Conservation (phyloP, 1,140 invertebrate genomes). For the Oreohelix idahoensis region DNA sequence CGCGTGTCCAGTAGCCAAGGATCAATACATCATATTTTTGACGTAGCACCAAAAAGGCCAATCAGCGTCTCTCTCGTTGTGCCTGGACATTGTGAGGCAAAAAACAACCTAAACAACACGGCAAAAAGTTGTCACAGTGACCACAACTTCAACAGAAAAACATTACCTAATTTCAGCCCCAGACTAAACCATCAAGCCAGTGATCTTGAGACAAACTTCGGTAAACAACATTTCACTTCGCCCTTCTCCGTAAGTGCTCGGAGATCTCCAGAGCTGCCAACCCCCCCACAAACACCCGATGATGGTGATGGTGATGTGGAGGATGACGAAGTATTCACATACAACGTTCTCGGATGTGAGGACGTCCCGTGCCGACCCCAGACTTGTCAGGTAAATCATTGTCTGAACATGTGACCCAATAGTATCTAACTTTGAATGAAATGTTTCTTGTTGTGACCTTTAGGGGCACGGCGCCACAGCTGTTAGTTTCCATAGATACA, state of each 20-base stretch:
- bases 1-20: not conserved
- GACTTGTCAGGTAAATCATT: not conserved
- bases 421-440: no score
- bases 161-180: not conserved
- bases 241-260: not conserved
- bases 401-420: no score
- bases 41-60: not conserved
- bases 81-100: not conserved
- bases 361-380: not conserved
- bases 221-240: not conserved
- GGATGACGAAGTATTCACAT: conserved; percentile 15
- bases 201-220: not conserved
- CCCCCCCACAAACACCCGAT: conserved; percentile 13
- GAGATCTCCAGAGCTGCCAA: conserved; percentile 2
- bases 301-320: not conserved
- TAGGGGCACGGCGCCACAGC: no score
- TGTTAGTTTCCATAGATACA: no score
- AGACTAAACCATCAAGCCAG: not conserved
- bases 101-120: not conserved
- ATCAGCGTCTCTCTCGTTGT: not conserved
- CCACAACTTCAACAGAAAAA: not conserved
- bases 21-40: not conserved
- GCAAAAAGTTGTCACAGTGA: not conserved
- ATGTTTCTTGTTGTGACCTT: no score
- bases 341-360: not conserved